Evolutionary conservation across 2,888 invertebrate species (phyloP), one percentile per base, ranked within the genome.

Genomic region (Coenonympha arcania): DNA sequence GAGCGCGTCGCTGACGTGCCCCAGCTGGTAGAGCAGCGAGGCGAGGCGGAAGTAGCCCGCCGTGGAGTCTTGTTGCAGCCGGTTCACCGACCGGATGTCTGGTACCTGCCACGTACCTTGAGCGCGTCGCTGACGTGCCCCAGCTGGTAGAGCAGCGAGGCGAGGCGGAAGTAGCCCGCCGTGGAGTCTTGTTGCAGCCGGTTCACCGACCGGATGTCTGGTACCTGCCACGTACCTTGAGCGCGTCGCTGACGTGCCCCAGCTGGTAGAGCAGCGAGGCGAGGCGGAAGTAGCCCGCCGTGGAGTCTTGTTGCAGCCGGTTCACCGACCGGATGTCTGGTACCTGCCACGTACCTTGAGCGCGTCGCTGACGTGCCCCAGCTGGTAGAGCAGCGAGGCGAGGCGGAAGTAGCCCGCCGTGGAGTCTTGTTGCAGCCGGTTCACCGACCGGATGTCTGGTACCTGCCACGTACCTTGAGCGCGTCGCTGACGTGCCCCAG

Each of bases 131-230:
- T 92, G 39, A 96, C 95, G 64, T 98, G 95, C 2, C 99, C 99
- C 48, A 96, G 89, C 61, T 91, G 89, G 82, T 99, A 99, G 45
- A 96, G 90, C 54, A 99, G 81, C 48, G 89, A 87, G 39, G 97
- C 91, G n/a, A 99, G 88, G 58, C 94, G 92, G 64, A 89, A 90
- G 78, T 90, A 94, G 0, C 96, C 97, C 50, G 90, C 90, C 0
- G 97, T 98, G 71, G 96, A 96, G 83, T 99, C 99, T 59, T 94
- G 91, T 53, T 93, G 90, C 52, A 99, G 88, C 63, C 97, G 95
- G 50, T 97, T 96, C 31, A 96, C 93, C 0, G 95, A 92, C 33
- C 95, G 88, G 65, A 99, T 90, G 79, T 99, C 99, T 15, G 93
- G 90, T 57, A 98, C 94, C 11, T n/a, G n/a, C n/a, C n/a, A n/a